Evolutionary conservation across 1,140 invertebrate genomes (phyloP), one percentile per base, ranked within the genome.

Genomic region (Lordiphosa mommai): DNA sequence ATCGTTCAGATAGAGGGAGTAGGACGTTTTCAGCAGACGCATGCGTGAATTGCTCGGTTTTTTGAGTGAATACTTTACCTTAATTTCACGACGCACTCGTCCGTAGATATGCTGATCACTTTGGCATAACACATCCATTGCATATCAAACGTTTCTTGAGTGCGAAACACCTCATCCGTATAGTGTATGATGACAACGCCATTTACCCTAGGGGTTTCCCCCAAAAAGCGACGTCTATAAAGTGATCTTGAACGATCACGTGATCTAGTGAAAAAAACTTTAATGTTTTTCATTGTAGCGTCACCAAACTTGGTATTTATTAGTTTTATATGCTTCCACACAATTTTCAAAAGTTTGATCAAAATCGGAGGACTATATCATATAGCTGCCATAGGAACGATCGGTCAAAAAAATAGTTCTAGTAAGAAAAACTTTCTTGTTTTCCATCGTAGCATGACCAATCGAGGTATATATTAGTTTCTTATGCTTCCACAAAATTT

Each of bases 21-120:
- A 14, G 1, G 12, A n/a, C n/a, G n/a, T n/a, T 4, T 43, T 10
- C 1, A 80, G 51, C 43, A 74, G 20, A 3, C 74, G 76, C 48
- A 80, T 47, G 36, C 70, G 66, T 3, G 76, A 80, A 2, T 76
- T 43, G n/a, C 77, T 57, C 7, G 59, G 60, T 12, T 51, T 57
- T 41, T 80, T 79, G 27, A 47, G 65, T 38, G 34, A 43, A 12
- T 37, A n/a, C 9, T 50, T 27, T 2, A 50, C 36, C 40, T 41
- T 27, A 20, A 27, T 50, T 34, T 6, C 9, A 41, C 13, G 23
- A 57, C 61, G 14, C 41, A 72, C 69, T 14, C 70, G 40, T 1
- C 87, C 87, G 23, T 88, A 88, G n/a, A 88, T 87, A 44, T 88
- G 86, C 56, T 88, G 86, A 20, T 88, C 84, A 52, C 86, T 88